Conservation (phyloP, 2,888 invertebrate species). For the Nephrotoma flavescens region DNA sequence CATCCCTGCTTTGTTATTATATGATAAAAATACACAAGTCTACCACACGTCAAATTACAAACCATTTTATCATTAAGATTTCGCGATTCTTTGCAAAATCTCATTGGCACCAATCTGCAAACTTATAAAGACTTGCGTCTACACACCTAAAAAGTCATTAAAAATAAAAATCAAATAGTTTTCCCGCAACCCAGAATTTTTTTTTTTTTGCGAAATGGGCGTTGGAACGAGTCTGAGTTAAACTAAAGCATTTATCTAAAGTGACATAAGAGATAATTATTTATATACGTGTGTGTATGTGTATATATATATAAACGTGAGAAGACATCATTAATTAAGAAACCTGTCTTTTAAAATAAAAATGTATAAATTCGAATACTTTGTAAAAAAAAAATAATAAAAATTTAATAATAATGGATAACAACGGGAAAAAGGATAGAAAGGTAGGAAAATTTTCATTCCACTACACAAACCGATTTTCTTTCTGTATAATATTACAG, state of each 20-base stretch:
- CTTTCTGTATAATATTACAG: background rate
- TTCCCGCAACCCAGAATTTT: background rate
- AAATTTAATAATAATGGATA: background rate
- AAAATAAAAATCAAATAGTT: too few species aligned
- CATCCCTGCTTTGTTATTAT: too few species aligned
- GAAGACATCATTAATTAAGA: background rate
- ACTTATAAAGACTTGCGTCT: background rate
- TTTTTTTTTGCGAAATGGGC: background rate
- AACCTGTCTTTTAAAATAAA: background rate
- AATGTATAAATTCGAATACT: background rate
- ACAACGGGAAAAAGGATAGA: background rate
- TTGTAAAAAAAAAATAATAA: background rate
- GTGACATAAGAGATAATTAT: background rate
- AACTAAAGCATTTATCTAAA: background rate
- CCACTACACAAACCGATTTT: background rate
- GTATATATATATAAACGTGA: background rate
- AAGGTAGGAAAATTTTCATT: background rate
- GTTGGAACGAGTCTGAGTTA: background rate
- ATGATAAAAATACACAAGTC: too few species aligned
- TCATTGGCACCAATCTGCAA: background rate
- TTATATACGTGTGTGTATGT: background rate
- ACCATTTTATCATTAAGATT: too few species aligned
- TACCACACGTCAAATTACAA: too few species aligned
- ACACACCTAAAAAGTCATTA: background rate
- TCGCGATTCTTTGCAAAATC: background rate